Evolutionary conservation across 2,888 invertebrate genomes (phyloP), one percentile per base, ranked within the genome.

Genomic region (Dasypogon diadema): DNA sequence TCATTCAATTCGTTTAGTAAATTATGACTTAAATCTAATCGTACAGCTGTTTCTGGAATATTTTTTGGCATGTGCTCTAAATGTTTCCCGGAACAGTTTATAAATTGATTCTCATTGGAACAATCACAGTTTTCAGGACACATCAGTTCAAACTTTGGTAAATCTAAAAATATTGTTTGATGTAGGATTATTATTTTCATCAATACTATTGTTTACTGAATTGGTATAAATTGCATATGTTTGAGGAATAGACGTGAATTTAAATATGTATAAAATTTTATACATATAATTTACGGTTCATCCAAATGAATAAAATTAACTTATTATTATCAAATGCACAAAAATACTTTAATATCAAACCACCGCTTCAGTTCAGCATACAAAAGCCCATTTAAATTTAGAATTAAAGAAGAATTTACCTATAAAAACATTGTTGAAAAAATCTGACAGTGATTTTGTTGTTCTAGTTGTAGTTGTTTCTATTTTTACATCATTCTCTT

Each of bases 21-120:
- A 81, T 86, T 86, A 74, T 83, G 77, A 78, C 85, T 85, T 80
- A 86, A 82, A 79, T 85, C 84, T 80, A 86, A 78, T 42, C 83
- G 82, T 51, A 82, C 78, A 14, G 82, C 82, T 77, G 81, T 83
- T 68, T 79, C 80, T 10, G 86, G 85, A 78, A 86, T 76, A 80
- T 84, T 82, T 55, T 83, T 80, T 26, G 90, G 90, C 68, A 90
- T 84, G 80, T 88, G 86, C 16, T 86, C 86, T 74, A 90, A 82
- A 37, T 84, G 85, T 75, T 84, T 85, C 79, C 87, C 86, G 8
- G 88, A 86, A 82, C 90, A 90, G 82, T 88, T 87, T 58, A 86
- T 80, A 76, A 79, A 81, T 80, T 82, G 83, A 65, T 79, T 83
- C 34, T 83, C 83, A 78, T 84, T 83, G 65, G 82, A 68, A 76